Conservation (phyloP, 1,140 invertebrate genomes). For the Hycleus cichorii region DNA sequence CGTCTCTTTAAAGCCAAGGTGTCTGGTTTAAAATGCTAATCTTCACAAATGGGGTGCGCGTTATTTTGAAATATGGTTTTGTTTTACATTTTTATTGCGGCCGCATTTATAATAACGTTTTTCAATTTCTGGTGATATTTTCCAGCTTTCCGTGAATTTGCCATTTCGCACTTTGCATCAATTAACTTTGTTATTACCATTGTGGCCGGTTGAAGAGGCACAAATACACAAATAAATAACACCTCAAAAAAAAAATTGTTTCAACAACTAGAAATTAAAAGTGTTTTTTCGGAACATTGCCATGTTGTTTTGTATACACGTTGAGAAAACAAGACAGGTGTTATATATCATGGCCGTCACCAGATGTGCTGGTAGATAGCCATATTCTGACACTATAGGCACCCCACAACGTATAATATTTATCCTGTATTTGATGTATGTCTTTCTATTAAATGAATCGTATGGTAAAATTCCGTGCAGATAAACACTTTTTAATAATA, state of each 20-base stretch:
- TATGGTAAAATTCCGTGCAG: not conserved
- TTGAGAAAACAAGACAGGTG: too few species aligned
- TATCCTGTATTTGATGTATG: constrained; percentile 16
- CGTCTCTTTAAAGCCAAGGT: constrained; percentile 39
- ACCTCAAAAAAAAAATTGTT: too few species aligned
- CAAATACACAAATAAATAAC: too few species aligned
- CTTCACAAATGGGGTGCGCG: constrained; percentile 41
- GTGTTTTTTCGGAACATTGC: too few species aligned
- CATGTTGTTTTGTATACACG: too few species aligned
- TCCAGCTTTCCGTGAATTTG: constrained; percentile 6
- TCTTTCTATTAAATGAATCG: constrained; percentile 16
- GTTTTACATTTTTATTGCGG: constrained; percentile 44
- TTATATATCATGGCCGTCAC: constrained; percentile 7
- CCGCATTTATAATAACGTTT: constrained; percentile 41
- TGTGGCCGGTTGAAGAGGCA: too few species aligned
- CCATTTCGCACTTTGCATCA: not conserved
- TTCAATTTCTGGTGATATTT: constrained; percentile 36
- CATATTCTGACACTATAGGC: constrained; percentile 17
- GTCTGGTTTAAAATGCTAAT: constrained; percentile 44
- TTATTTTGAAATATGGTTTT: constrained; percentile 43
- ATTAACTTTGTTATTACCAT: not conserved
- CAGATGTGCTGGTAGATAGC: constrained; percentile 17
- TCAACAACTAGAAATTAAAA: too few species aligned
- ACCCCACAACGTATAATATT: constrained; percentile 21
- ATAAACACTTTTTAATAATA: constrained; percentile 2